These are phyloP conservation scores for Holotrichia oblita DNA, from an alignment of 1,140 invertebrate species.

Conservation along the genomic window DNA sequence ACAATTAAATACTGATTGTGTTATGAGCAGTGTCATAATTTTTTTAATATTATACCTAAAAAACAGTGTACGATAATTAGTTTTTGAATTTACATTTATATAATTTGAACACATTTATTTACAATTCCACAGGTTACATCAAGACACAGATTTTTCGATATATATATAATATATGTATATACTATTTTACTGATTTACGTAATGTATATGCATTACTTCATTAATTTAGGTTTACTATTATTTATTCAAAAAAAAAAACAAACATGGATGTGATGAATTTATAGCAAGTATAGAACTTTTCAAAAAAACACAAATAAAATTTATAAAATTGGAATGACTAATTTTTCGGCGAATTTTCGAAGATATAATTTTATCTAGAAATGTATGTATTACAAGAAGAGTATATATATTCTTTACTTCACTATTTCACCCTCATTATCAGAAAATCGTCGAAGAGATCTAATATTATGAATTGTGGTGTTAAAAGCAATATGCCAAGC, in stretches of 20 bases:
- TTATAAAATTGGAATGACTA: too few species aligned
- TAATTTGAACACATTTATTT: conserved; percentile 36
- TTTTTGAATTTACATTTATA: conserved; percentile 27
- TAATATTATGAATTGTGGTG: too few species aligned
- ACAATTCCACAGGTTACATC: conserved; percentile 35
- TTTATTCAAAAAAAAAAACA: too few species aligned
- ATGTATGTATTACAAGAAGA: too few species aligned
- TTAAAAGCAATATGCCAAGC: too few species aligned
- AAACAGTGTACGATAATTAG: conserved; percentile 8
- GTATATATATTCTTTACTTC: too few species aligned
- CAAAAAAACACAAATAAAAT: too few species aligned
- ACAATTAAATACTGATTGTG: conserved; percentile 28
- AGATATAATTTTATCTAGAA: too few species aligned
- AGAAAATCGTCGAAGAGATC: too few species aligned
- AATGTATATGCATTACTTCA: not conserved
- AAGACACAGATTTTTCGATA: conserved; percentile 33
- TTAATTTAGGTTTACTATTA: not conserved
- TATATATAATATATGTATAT: not conserved
- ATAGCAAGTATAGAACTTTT: not conserved
- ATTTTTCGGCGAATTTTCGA: too few species aligned
- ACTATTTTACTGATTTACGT: not conserved
- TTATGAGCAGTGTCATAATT: conserved; percentile 19
- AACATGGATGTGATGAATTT: too few species aligned
- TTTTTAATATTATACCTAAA: not conserved
- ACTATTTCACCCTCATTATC: too few species aligned